phyloP scores from a whole-genome alignment of 2,113 vertebrate species.

The Nestor notabilis region DNA sequence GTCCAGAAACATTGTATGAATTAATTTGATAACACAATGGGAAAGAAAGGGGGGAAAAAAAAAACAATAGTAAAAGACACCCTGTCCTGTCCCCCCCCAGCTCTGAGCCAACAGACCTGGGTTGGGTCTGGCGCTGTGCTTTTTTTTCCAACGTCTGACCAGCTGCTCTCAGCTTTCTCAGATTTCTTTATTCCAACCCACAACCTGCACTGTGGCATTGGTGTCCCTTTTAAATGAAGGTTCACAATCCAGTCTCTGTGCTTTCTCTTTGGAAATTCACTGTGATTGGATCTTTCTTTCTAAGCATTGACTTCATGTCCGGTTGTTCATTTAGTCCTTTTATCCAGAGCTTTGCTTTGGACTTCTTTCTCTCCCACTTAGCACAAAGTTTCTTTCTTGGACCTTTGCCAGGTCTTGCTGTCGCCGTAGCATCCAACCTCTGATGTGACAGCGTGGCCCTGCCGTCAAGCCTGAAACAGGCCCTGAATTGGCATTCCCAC shows the following conservation, averaged over 20 bases:
- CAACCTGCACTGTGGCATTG: not conserved
- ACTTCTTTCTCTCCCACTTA: not conserved
- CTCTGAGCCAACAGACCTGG: not conserved
- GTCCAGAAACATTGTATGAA: not conserved
- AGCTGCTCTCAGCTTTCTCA: not conserved
- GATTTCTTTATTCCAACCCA: not conserved
- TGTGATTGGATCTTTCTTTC: not conserved
- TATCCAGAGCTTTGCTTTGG: not conserved
- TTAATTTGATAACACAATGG: not conserved
- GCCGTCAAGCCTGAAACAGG: not conserved
- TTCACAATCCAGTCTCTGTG: not conserved
- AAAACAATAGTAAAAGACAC: not conserved
- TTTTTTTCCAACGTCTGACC: not conserved
- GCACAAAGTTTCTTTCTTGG: not conserved
- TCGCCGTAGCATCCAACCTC: not conserved
- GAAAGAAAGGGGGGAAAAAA: not conserved
- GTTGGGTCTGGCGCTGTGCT: not conserved
- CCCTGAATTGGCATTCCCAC: not conserved
- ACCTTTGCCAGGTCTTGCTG: not conserved
- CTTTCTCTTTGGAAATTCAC: not conserved
- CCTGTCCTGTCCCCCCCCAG: accelerated
- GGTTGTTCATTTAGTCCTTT: not conserved
- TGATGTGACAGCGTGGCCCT: not conserved
- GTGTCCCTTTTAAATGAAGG: not conserved
- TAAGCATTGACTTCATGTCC: not conserved